These are phyloP conservation scores for Galemys pyrenaicus DNA, from an alignment of 2,113 vertebrate genomes.

Conservation along the genomic window DNA sequence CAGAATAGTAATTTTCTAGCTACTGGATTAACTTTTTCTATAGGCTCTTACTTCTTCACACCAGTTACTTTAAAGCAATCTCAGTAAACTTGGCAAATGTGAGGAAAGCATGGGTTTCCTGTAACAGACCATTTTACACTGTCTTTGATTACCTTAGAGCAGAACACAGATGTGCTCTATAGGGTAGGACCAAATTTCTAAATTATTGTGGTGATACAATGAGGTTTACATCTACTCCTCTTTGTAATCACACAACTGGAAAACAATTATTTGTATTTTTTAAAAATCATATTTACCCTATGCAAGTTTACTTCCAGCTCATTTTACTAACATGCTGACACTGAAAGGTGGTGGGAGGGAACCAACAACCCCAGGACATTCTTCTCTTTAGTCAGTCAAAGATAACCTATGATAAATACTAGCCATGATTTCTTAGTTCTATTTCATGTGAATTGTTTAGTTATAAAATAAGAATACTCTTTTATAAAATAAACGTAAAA, in stretches of 20 bases:
- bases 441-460: background rate
- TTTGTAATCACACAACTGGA: background rate
- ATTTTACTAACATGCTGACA: background rate
- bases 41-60: background rate
- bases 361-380: background rate
- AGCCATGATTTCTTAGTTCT: background rate
- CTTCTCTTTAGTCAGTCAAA: background rate
- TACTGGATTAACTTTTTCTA: background rate
- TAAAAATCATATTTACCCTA: background rate
- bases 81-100: background rate
- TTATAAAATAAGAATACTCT: background rate
- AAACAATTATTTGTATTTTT: conserved; percentile 9
- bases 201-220: background rate
- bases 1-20: background rate
- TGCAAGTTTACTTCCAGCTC: background rate
- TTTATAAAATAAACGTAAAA: too few species aligned
- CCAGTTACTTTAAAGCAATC: background rate
- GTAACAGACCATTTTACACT: background rate
- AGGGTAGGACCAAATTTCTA: background rate
- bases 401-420: background rate
- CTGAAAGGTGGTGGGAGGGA: background rate
- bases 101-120: background rate
- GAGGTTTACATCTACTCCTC: background rate
- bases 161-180: background rate
- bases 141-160: background rate